Evolutionary conservation across 2,113 vertebrate genomes (phyloP).

Genomic region (Nettapus auritus): DNA sequence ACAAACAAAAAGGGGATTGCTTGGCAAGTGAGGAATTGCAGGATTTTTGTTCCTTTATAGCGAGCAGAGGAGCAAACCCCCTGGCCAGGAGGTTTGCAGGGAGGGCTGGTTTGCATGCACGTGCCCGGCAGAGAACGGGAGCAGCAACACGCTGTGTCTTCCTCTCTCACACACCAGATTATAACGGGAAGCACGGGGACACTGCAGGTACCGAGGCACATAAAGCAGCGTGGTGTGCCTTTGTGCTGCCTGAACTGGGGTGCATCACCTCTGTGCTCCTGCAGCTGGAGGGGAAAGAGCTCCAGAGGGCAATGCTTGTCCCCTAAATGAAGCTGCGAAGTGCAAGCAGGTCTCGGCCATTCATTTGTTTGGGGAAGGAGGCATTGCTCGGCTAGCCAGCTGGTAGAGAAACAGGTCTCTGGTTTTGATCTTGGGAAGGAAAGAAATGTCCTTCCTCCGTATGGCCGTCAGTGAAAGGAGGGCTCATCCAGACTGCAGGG

Average conservation of each 20-base stretch:
- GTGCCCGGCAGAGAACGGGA: not conserved
- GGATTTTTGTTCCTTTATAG: not conserved
- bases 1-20: not conserved
- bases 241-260: not conserved
- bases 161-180: not conserved
- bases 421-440: not conserved
- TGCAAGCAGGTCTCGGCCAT: not conserved
- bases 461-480: not conserved
- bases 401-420: not conserved
- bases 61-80: not conserved
- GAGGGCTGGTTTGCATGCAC: rapidly evolving
- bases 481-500: not conserved
- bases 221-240: not conserved
- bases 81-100: not conserved
- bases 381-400: not conserved
- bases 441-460: not conserved
- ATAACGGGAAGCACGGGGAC: not conserved
- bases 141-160: not conserved
- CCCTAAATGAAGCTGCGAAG: not conserved
- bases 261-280: not conserved
- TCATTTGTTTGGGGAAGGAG: not conserved
- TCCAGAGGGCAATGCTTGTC: not conserved
- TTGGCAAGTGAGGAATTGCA: not conserved
- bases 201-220: not conserved
- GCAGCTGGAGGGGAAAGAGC: not conserved